These are phyloP conservation scores for Diplodus puntazzo DNA, from an alignment of 2,797 vertebrate species.

Conservation along the genomic window DNA sequence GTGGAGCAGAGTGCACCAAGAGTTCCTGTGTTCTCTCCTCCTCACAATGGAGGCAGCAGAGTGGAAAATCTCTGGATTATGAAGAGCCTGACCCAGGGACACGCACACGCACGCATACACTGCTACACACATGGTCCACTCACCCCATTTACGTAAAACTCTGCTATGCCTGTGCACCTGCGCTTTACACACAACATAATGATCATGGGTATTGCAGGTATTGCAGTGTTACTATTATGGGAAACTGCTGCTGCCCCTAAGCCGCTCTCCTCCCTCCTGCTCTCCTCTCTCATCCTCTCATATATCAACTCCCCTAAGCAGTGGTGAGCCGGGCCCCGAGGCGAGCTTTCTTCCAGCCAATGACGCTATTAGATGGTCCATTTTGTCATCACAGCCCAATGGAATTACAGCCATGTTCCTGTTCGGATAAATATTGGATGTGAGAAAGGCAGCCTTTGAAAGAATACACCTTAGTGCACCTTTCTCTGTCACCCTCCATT, in stretches of 20 bases:
- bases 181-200: constrained; percentile 48
- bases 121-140: constrained; percentile 34
- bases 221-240: constrained; percentile 74
- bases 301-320: constrained; percentile 76
- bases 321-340: constrained; percentile 64
- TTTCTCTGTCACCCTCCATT: constrained; percentile 15
- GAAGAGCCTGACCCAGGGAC: constrained; percentile 64
- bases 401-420: constrained; percentile 63
- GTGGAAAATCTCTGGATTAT: constrained; percentile 80
- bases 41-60: constrained; percentile 75
- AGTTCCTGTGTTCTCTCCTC: constrained; percentile 69
- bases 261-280: constrained; percentile 63
- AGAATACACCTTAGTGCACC: constrained; percentile 25
- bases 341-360: constrained; percentile 61
- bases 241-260: constrained; percentile 67
- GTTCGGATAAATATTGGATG: constrained; percentile 61
- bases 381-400: constrained; percentile 69
- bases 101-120: constrained; percentile 20
- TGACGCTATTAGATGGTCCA: constrained; percentile 68
- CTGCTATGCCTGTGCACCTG: constrained; percentile 53
- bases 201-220: constrained; percentile 63
- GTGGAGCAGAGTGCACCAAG: constrained; percentile 66
- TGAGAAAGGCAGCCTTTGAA: constrained; percentile 32
- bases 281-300: constrained; percentile 73
- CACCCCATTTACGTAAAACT: constrained; percentile 61